phyloP scores from a whole-genome alignment of 2,113 vertebrate genomes.

The Nestor notabilis region DNA sequence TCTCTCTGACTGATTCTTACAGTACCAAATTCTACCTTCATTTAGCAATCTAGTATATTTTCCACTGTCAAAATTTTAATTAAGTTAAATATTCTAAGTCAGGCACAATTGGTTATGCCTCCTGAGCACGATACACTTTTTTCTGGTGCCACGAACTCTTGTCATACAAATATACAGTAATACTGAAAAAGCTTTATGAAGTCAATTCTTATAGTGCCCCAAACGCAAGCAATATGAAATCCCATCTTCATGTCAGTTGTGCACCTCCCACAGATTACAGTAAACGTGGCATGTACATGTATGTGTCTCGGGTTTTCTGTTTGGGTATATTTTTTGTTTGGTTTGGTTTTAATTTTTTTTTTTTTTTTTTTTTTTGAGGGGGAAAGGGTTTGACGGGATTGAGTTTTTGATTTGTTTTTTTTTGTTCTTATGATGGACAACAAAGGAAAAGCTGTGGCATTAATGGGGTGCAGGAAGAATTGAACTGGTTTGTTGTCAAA shows the following conservation, averaged over 20 bases:
- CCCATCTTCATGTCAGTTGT: neutral
- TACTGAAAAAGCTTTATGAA: neutral
- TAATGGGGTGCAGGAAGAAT: neutral
- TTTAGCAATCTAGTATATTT: neutral
- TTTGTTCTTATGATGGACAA: neutral
- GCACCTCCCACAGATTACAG: neutral
- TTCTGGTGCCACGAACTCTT: neutral
- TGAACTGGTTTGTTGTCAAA: neutral
- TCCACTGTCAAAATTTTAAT: neutral
- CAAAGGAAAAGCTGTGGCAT: neutral
- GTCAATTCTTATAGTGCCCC: neutral
- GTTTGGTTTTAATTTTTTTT: neutral
- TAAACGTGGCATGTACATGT: neutral
- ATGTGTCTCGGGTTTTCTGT: neutral
- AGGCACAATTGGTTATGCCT: neutral
- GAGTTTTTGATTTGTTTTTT: too few species aligned
- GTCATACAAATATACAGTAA: neutral
- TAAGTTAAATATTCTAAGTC: neutral
- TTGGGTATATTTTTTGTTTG: neutral
- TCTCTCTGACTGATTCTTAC: neutral
- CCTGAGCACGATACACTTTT: neutral
- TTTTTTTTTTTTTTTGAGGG: too few species aligned
- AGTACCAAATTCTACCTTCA: neutral
- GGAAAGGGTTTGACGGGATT: accelerated
- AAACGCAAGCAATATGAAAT: neutral